Evolutionary conservation across 1,140 invertebrate genomes (phyloP).

Genomic region (Cydia amplana): DNA sequence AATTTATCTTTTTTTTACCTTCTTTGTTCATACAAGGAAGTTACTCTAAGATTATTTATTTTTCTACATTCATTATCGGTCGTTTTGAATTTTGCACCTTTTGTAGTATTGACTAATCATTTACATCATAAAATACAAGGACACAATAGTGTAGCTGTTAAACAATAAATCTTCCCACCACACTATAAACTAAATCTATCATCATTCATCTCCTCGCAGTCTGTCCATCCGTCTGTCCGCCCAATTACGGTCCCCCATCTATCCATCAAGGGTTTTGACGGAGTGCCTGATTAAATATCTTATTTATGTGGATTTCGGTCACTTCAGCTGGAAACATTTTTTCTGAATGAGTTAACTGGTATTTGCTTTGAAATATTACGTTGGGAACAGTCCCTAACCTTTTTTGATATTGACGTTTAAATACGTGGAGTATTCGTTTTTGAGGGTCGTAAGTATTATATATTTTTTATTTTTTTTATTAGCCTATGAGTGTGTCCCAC

Average conservation of each 20-base stretch:
- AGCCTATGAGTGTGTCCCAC: no score
- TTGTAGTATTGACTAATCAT: no score
- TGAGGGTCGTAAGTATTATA: no score
- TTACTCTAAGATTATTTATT: no score
- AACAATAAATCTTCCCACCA: slow-evolving; percentile 3
- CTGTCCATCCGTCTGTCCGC: slow-evolving; percentile 3
- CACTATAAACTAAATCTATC: background rate
- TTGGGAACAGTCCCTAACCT: no score
- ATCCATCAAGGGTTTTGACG: slow-evolving; percentile 6
- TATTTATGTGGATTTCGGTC: background rate
- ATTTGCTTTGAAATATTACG: background rate
- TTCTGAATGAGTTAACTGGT: background rate
- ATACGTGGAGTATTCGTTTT: no score
- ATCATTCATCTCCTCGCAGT: slow-evolving; percentile 10
- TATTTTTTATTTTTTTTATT: no score
- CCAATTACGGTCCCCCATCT: background rate
- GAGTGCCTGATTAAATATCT: slow-evolving; percentile 12
- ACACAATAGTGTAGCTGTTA: background rate
- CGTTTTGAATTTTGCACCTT: no score
- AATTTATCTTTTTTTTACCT: no score
- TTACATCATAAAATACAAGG: background rate
- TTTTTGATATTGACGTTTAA: no score
- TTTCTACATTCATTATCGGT: no score
- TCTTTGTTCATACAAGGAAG: no score
- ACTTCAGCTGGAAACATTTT: background rate